Evolutionary conservation across 2,888 invertebrate genomes (phyloP), one percentile per base, ranked within the genome.

Genomic region (Thera britannica): DNA sequence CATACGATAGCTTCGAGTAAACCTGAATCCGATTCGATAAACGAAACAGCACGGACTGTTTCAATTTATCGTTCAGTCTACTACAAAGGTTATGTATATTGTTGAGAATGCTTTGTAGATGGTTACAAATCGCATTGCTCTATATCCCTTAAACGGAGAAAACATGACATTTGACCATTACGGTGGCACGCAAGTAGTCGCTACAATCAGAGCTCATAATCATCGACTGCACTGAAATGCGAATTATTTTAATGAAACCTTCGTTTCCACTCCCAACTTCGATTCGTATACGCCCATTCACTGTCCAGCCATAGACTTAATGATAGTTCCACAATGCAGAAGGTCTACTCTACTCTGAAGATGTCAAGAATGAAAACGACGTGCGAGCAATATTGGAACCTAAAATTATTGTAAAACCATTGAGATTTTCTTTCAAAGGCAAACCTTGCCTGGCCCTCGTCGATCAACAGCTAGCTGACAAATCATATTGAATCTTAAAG

Each of bases 241-340:
- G 62, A 58, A 67, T 49, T 48, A 67, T 67, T 59, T 58, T 54
- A 67, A 67, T 62, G 48, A 55, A 65, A 59, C 62, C 67, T 62
- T 56, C 58, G 62, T 51, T 58, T 62, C 61, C 58, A 62, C 58
- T 67, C 60, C 63, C 51, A 60, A 58, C 51, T 63, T 35, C 44
- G 12, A 67, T 63, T 55, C 36, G 83, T 83, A 81, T 80, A 87
- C 89, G 86, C 88, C 88, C 83, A 87, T 88, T 87, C 77, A 79
- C 84, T 88, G 89, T 89, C 23, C 48, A 79, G 81, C 75, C 34
- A 38, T 36, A 55, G 65, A 65, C 54, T 64, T 54, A 54, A 51
- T 57, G 9, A 51, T 48, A 58, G 54, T 52, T 57, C 49, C 11
- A 41, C 35, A 44, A 44, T 34, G n/a, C 41, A 60, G 41, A 55